Evolutionary conservation across 2,888 invertebrate species (phyloP).

Genomic region (Xiphydria camelus): DNA sequence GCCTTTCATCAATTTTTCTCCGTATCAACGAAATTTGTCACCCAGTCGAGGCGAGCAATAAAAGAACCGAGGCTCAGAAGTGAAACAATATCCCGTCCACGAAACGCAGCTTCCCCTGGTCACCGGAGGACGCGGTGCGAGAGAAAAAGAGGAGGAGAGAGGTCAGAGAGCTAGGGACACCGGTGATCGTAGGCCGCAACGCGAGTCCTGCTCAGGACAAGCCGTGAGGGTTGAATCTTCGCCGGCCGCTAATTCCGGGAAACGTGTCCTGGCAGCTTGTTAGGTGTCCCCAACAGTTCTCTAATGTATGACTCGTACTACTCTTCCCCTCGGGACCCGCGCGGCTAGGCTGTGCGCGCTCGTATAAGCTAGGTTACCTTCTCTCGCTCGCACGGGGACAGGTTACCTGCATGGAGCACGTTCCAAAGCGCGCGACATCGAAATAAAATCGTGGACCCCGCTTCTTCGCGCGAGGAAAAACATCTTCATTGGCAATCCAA

Average conservation of each 20-base stretch:
- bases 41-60: conserved; percentile 19
- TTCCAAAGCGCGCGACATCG: conserved; percentile 14
- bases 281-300: conserved; percentile 53
- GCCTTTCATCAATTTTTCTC: too few relatives aligned
- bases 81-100: conserved; percentile 28
- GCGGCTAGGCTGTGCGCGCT: neutral
- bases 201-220: conserved; percentile 12
- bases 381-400: neutral
- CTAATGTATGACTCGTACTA: conserved; percentile 53
- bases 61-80: conserved; percentile 19
- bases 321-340: conserved; percentile 32
- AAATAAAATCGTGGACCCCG: conserved; percentile 30
- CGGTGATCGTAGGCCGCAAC: conserved; percentile 10
- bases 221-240: conserved; percentile 29
- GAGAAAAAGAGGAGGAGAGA: conserved; percentile 1
- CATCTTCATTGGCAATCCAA: neutral
- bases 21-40: conserved; percentile 25
- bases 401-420: conserved; percentile 23
- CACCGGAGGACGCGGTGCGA: neutral
- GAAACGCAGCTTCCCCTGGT: too few relatives aligned
- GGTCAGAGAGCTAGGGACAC: neutral
- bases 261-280: conserved; percentile 54
- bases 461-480: neutral
- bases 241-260: conserved; percentile 46
- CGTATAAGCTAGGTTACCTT: conserved; percentile 26